Conservation (phyloP, 2,888 invertebrate genomes). For the Sphaeridia pumilis region DNA sequence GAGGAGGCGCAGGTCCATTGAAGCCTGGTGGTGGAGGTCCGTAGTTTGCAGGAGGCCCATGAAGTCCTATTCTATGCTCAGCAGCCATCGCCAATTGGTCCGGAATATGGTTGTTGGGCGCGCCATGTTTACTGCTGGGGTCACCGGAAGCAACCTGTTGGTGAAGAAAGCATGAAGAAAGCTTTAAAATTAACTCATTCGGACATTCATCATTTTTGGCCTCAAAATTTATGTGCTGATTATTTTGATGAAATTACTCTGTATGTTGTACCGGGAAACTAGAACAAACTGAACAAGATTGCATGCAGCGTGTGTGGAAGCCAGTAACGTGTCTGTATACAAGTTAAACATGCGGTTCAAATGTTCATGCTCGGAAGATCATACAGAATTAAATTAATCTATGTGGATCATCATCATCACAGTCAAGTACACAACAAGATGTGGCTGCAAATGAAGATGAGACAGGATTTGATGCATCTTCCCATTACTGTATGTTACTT, state of each 20-base stretch:
- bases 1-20: constrained; percentile 48
- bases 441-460: not conserved
- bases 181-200: not conserved
- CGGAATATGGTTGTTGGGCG: constrained; percentile 23
- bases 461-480: not conserved
- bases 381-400: constrained; percentile 13
- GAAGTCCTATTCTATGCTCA: constrained; percentile 32
- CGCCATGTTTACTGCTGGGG: constrained; percentile 22
- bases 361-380: not conserved
- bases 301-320: too few species aligned
- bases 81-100: constrained; percentile 35
- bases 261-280: not conserved
- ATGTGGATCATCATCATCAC: constrained; percentile 15
- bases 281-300: too few species aligned
- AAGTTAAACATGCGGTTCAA: too few species aligned
- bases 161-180: not conserved
- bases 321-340: too few species aligned
- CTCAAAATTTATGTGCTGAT: not conserved
- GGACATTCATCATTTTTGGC: not conserved
- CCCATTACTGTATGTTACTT: not conserved
- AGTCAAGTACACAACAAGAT: not conserved
- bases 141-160: constrained; percentile 29
- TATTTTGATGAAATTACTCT: not conserved
- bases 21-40: constrained; percentile 35
- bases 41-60: constrained; percentile 50